Evolutionary conservation across 1,140 invertebrate genomes (phyloP).

Genomic region (Pseudoatta argentina): DNA sequence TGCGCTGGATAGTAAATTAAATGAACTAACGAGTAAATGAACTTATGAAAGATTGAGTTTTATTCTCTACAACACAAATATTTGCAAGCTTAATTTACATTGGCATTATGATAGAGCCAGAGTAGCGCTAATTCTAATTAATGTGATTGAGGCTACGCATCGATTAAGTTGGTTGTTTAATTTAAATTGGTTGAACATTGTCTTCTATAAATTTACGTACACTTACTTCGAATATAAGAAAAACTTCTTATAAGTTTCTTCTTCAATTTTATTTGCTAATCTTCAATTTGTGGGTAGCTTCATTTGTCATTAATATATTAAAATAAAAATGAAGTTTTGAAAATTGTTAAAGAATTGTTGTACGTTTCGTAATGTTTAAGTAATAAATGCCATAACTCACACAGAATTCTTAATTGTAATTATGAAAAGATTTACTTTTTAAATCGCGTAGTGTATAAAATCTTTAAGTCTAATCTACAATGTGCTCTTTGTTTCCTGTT

Average conservation of each 20-base stretch:
- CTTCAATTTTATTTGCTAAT: background rate
- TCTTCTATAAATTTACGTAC: background rate
- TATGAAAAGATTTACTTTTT: too few species aligned
- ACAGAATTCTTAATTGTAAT: too few species aligned
- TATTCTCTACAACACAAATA: background rate
- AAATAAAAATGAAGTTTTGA: background rate
- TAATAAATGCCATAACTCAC: too few species aligned
- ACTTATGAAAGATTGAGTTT: constrained; percentile 23
- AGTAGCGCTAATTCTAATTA: background rate
- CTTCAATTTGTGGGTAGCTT: background rate
- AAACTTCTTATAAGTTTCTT: background rate
- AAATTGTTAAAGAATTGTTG: background rate
- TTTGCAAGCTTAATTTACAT: background rate
- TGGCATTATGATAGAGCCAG: background rate
- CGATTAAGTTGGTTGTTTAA: background rate
- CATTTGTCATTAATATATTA: background rate
- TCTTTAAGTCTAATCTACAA: too few species aligned
- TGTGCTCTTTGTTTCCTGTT: too few species aligned
- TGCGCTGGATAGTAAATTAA: background rate
- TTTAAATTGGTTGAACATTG: background rate
- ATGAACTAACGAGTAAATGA: background rate
- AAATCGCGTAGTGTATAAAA: too few species aligned
- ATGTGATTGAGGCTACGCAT: background rate
- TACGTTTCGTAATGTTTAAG: background rate
- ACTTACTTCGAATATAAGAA: background rate